Percentiles rank a stretch among this genome's conserved stretches.
Conservation (phyloP, 1,140 invertebrate genomes). For the Euwallacea similis region DNA sequence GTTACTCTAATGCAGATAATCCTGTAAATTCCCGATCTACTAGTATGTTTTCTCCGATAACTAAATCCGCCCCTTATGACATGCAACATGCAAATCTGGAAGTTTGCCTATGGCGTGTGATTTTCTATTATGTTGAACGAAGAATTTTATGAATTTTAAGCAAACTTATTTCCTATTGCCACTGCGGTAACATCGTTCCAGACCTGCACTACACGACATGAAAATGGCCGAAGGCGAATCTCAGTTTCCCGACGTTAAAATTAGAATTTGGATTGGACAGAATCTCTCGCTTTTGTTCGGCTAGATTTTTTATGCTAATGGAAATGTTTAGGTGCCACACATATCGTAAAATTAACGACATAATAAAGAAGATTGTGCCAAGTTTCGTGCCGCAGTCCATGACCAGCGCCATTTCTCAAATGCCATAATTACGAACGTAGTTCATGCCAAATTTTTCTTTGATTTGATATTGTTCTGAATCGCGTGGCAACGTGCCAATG, state of each 20-base stretch:
- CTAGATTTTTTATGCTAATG: not conserved
- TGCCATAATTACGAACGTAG: conserved; percentile 18
- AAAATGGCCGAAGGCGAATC: not conserved
- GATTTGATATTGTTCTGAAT: conserved; percentile 3
- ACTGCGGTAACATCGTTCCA: not conserved
- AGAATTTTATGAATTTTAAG: not conserved
- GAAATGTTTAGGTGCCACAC: not conserved
- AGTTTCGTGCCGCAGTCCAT: conserved; percentile 19
- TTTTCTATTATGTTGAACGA: not conserved
- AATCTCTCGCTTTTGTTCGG: not conserved
- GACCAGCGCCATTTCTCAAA: conserved; percentile 15
- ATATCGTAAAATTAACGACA: conserved; percentile 11
- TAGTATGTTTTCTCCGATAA: not conserved
- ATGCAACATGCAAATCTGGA: conserved; percentile 4
- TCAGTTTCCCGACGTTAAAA: not conserved
- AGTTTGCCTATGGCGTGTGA: conserved; percentile 2
- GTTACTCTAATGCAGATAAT: not conserved
- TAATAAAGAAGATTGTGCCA: conserved; percentile 5
- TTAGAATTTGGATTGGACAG: not conserved
- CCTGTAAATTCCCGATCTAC: not conserved
- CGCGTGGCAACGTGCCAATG: conserved; percentile 12
- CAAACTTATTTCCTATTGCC: not conserved
- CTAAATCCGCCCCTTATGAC: not conserved
- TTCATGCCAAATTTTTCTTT: conserved; percentile 21
- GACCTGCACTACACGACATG: not conserved